Conservation (phyloP, 1,140 invertebrate genomes). For the Stenopsyche tienmushanensis region DNA sequence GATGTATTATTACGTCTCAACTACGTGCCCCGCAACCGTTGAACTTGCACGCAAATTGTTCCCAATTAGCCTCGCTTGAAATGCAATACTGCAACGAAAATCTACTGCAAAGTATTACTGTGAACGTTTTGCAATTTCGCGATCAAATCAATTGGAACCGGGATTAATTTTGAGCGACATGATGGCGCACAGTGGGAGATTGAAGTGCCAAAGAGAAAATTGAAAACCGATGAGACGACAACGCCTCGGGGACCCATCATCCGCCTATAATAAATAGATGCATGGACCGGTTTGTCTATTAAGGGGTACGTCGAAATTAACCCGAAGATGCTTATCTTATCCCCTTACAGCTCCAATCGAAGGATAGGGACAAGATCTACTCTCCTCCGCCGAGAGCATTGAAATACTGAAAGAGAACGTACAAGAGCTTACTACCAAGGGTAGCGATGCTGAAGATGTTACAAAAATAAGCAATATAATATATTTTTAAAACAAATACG, state of each 20-base stretch:
- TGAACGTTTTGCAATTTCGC: no score
- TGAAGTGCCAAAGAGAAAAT: constrained; percentile 17
- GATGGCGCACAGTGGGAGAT: background rate
- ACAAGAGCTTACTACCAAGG: no score
- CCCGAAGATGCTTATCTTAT: constrained; percentile 29
- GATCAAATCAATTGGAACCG: constrained; percentile 10
- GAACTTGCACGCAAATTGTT: background rate
- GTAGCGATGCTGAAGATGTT: no score
- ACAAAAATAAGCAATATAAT: no score
- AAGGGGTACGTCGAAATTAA: constrained; percentile 25
- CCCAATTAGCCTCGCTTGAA: background rate
- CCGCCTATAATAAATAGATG: constrained; percentile 29
- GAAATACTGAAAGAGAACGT: background rate
- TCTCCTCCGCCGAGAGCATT: background rate
- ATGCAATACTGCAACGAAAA: background rate
- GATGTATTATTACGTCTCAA: background rate
- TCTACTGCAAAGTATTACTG: no score
- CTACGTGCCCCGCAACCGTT: no score
- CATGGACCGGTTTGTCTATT: constrained; percentile 28
- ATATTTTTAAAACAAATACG: no score
- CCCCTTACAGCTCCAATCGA: constrained; percentile 18
- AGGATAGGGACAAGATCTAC: constrained; percentile 2
- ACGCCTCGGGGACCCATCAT: constrained; percentile 28
- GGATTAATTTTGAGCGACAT: constrained; percentile 13
- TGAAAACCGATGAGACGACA: constrained; percentile 31